These are phyloP conservation scores for Hemibagrus wyckioides DNA, from an alignment of 2,113 vertebrate species.

Conservation along the genomic window DNA sequence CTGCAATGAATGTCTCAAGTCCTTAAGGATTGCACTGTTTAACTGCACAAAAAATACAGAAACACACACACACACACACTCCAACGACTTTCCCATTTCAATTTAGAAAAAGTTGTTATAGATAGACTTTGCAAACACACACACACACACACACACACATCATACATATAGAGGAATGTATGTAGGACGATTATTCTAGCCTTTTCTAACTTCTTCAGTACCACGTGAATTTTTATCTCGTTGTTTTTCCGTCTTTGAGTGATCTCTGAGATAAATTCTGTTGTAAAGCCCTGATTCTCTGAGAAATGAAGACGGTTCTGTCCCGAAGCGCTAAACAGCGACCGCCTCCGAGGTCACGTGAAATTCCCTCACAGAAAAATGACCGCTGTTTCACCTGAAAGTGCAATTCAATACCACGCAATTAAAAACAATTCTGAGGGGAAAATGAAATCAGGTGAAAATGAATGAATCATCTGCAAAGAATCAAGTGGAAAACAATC, in stretches of 20 bases:
- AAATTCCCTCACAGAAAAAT: slow-evolving; percentile 20
- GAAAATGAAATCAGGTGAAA: not conserved
- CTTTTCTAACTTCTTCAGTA: slow-evolving; percentile 3
- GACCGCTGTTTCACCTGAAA: not conserved
- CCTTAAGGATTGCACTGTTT: slow-evolving; percentile 55
- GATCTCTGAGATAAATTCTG: not conserved
- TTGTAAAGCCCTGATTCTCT: not conserved
- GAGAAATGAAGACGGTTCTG: not conserved
- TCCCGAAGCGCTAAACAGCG: slow-evolving; percentile 23
- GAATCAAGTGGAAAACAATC: not conserved
- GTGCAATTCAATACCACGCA: not conserved
- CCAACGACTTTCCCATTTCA: not conserved
- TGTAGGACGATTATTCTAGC: slow-evolving; percentile 45
- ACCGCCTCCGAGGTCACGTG: slow-evolving; percentile 17
- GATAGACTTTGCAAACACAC: not conserved
- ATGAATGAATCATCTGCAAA: not conserved
- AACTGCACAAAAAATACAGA: slow-evolving; percentile 39
- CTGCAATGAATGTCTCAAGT: slow-evolving; percentile 57
- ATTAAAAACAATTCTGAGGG: no score
- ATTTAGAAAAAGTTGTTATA: not conserved
- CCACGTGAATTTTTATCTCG: not conserved
- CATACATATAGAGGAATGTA: slow-evolving; percentile 32
- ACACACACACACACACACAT: slow-evolving; percentile 14
- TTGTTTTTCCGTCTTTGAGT: not conserved
- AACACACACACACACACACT: slow-evolving; percentile 10